These are phyloP conservation scores for Stegana nigrithorax DNA, from an alignment of 2,888 invertebrate genomes.

Conservation along the genomic window DNA sequence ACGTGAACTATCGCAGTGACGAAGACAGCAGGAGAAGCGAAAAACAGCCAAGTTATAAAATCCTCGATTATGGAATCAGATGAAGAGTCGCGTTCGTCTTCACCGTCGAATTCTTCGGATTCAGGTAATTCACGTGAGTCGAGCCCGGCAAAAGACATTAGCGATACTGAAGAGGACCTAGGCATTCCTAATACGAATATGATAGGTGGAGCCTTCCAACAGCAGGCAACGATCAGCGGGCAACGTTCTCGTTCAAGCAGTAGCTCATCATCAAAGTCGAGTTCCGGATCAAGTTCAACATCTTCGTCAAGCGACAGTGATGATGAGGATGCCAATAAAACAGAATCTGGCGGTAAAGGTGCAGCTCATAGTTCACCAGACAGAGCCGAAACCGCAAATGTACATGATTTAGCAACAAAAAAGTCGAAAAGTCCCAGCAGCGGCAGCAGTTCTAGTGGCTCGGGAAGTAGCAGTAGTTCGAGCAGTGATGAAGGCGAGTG, in stretches of 20 bases:
- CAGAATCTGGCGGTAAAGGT: not conserved
- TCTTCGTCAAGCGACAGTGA: conserved; percentile 47
- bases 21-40: no score
- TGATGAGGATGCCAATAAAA: conserved; percentile 32
- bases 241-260: conserved; percentile 56
- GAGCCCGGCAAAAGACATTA: conserved; percentile 41
- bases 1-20: no score
- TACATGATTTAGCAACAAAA: not conserved
- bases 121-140: conserved; percentile 67
- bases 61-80: conserved; percentile 59
- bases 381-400: not conserved
- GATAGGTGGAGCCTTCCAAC: not conserved
- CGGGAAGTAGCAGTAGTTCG: conserved; percentile 48
- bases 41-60: not conserved
- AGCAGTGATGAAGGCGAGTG: conserved; percentile 37
- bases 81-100: conserved; percentile 65
- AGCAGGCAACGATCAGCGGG: conserved; percentile 30
- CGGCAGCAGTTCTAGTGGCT: conserved; percentile 49
- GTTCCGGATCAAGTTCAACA: conserved; percentile 57
- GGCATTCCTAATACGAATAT: not conserved
- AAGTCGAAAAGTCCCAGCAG: conserved; percentile 45
- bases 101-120: conserved; percentile 66
- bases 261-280: conserved; percentile 56
- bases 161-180: not conserved
- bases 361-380: not conserved